phyloP scores from a whole-genome alignment of 2,888 invertebrate genomes.

The Dimorphilus gyrociliatus region DNA sequence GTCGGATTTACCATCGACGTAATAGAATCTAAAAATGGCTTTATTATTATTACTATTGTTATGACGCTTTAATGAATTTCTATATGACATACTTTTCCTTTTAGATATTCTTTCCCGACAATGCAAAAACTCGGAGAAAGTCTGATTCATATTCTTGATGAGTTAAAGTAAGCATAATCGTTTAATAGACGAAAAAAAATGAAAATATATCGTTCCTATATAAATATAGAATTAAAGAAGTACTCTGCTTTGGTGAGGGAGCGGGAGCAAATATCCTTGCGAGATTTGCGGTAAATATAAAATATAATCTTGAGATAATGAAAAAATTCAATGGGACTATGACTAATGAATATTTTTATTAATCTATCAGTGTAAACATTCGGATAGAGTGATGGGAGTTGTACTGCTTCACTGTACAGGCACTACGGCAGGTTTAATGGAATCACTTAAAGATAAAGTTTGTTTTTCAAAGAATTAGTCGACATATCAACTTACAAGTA shows the following conservation, averaged over 20 bases:
- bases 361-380: constrained; percentile 49
- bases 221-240: constrained; percentile 50
- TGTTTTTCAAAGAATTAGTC: too few species aligned
- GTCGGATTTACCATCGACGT: constrained; percentile 56
- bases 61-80: not conserved
- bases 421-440: constrained; percentile 66
- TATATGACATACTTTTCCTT: constrained; percentile 13
- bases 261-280: constrained; percentile 72
- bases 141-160: constrained; percentile 60
- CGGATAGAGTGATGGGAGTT: constrained; percentile 57
- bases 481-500: too few species aligned
- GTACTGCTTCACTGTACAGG: constrained; percentile 72
- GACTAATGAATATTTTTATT: constrained; percentile 2
- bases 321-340: too few species aligned
- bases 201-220: too few species aligned
- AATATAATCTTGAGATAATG: too few species aligned
- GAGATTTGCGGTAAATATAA: constrained; percentile 52
- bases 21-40: constrained; percentile 21
- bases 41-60: constrained; percentile 1
- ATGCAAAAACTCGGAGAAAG: constrained; percentile 66
- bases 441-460: constrained; percentile 65
- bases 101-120: constrained; percentile 61
- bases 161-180: constrained; percentile 45
- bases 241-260: constrained; percentile 69
- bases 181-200: too few species aligned